These are phyloP conservation scores for Myoxocephalus aenaeus DNA, from an alignment of 2,797 vertebrate species.

Conservation along the genomic window DNA sequence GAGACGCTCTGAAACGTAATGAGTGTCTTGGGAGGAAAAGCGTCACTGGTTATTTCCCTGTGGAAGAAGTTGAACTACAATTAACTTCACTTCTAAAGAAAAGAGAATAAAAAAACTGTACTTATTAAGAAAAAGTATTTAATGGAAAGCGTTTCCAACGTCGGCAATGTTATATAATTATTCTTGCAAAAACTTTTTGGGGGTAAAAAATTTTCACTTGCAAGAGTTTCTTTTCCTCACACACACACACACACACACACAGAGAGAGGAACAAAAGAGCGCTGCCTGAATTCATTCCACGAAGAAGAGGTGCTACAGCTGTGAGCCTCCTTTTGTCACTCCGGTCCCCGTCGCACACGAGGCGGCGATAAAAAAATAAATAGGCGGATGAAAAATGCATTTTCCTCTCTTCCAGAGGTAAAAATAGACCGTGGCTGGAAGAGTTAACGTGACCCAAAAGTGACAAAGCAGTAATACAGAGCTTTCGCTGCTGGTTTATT, in stretches of 20 bases:
- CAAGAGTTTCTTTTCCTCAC: background rate
- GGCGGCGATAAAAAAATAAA: constrained; percentile 52
- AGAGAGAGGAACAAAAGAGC: background rate
- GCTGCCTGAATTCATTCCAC: constrained; percentile 4
- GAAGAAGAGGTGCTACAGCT: background rate
- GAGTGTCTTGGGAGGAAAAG: constrained; percentile 2
- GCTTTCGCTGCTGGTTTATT: constrained; percentile 27
- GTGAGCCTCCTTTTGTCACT: constrained; percentile 34
- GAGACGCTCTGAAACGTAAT: constrained; percentile 16
- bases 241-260: no score
- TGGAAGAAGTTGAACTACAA: constrained; percentile 5
- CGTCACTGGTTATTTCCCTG: background rate
- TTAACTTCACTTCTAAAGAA: constrained; percentile 5
- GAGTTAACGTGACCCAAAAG: constrained; percentile 54
- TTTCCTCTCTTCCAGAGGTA: constrained; percentile 35
- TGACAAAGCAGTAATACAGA: constrained; percentile 39
- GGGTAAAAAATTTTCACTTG: background rate
- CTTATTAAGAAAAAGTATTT: constrained; percentile 3
- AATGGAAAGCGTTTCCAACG: background rate
- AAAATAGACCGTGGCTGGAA: constrained; percentile 49
- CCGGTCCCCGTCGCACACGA: constrained; percentile 19
- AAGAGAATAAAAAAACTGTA: background rate
- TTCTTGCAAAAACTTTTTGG: background rate
- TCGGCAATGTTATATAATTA: constrained; percentile 1
- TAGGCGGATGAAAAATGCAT: constrained; percentile 61